Evolutionary conservation across 2,797 vertebrate genomes (phyloP).

Genomic region (Falco naumanni): DNA sequence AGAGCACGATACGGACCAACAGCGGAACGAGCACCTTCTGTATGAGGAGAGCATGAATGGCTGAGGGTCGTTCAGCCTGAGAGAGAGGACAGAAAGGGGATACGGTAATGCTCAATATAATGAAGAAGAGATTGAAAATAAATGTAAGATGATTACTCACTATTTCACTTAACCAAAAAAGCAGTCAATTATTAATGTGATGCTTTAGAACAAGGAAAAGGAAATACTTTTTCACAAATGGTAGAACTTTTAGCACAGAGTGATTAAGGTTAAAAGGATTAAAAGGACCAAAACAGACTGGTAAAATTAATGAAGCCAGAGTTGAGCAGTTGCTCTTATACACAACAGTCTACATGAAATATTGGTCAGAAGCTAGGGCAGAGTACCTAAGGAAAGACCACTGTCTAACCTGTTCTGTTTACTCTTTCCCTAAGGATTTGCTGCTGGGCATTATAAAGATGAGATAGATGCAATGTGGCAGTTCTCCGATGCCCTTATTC

Average conservation of each 20-base stretch:
- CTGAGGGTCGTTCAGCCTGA: neutral
- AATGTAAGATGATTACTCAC: neutral
- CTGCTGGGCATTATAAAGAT: neutral
- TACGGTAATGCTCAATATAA: rapidly evolving
- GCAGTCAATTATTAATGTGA: neutral
- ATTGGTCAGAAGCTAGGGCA: neutral
- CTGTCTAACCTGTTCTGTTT: neutral
- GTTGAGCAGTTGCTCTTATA: neutral
- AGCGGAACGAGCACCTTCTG: neutral
- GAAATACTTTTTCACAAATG: neutral
- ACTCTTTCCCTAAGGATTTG: neutral
- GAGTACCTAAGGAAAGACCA: neutral
- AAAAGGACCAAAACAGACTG: neutral
- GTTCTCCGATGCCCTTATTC: neutral
- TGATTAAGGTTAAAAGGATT: neutral
- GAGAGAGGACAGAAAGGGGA: neutral
- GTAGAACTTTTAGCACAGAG: neutral
- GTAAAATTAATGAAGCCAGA: neutral
- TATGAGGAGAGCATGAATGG: neutral
- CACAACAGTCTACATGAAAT: neutral
- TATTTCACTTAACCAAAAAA: neutral
- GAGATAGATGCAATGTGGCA: neutral
- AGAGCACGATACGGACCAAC: neutral
- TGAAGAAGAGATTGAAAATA: neutral
- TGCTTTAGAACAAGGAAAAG: neutral